Percentiles rank a stretch among this genome's conserved stretches.
These are phyloP conservation scores for Apodemia hepburni DNA, from an alignment of 2,888 invertebrate genomes.

Conservation along the genomic window DNA sequence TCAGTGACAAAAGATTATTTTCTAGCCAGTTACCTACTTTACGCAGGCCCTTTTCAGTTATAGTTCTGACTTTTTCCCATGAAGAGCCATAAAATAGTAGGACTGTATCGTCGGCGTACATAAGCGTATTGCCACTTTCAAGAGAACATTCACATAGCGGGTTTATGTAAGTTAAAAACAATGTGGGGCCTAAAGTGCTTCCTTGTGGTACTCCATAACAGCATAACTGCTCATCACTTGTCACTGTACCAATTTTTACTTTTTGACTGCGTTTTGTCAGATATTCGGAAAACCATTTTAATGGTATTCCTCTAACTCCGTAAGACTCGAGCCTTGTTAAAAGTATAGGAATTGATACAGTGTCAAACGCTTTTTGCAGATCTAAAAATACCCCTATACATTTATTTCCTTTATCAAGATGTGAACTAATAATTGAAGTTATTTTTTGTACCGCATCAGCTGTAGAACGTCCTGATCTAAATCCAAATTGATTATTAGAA, in stretches of 20 bases:
- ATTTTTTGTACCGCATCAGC: constrained; percentile 17
- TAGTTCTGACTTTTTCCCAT: not conserved
- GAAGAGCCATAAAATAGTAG: not conserved
- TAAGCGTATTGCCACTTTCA: not conserved
- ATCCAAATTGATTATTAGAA: constrained; percentile 23
- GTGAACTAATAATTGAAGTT: not conserved
- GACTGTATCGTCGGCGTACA: constrained; percentile 17
- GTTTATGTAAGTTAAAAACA: not conserved
- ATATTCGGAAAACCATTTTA: constrained; percentile 5
- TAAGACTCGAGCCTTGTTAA: not conserved
- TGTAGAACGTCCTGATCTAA: constrained; percentile 18
- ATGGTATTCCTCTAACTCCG: not conserved
- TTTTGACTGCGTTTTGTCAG: not conserved
- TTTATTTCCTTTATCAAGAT: not conserved
- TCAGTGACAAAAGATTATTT: constrained; percentile 11
- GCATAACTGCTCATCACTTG: not conserved
- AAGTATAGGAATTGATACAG: not conserved
- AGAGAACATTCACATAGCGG: not conserved
- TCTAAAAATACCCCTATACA: not conserved
- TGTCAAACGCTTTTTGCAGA: no score
- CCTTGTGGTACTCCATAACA: not conserved
- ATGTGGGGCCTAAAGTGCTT: not conserved
- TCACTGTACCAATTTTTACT: not conserved
- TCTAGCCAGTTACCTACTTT: constrained; percentile 7
- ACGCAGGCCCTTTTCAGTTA: not conserved